phyloP scores from a whole-genome alignment of 2,113 vertebrate genomes.

The Tragelaphus scriptus region DNA sequence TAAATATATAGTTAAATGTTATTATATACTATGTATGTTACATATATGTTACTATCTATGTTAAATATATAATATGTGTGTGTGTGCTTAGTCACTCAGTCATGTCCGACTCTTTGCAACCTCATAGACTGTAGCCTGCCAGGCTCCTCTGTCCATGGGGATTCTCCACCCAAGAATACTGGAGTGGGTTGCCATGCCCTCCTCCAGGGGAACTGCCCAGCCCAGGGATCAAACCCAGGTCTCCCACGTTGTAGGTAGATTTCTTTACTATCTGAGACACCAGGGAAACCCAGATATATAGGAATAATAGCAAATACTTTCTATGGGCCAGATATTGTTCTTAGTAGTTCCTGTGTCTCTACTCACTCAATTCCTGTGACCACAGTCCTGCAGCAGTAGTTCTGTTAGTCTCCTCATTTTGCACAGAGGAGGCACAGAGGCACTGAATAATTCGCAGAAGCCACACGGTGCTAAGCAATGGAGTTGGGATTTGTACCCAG shows the following conservation, averaged over 20 bases:
- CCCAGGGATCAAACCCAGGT: not conserved
- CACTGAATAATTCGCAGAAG: not conserved
- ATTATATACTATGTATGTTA: not conserved
- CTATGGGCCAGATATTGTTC: not conserved
- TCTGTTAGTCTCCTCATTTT: not conserved
- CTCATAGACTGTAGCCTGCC: not conserved
- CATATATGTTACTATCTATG: not conserved
- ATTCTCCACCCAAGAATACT: not conserved
- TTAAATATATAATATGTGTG: not conserved
- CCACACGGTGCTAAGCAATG: not conserved
- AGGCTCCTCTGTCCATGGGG: not conserved
- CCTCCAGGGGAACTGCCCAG: not conserved
- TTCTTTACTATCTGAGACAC: not conserved
- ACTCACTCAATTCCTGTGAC: not conserved
- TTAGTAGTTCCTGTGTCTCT: not conserved
- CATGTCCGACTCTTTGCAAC: not conserved
- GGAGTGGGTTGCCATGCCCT: not conserved
- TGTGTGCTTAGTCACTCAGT: not conserved
- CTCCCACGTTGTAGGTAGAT: not conserved
- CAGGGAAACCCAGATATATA: not conserved
- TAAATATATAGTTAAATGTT: not conserved
- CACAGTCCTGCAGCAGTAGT: not conserved
- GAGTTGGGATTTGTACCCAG: not conserved
- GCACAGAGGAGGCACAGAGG: not conserved
- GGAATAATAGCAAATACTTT: not conserved